phyloP scores from a whole-genome alignment of 2,113 vertebrate genomes.

The Osmerus mordax region DNA sequence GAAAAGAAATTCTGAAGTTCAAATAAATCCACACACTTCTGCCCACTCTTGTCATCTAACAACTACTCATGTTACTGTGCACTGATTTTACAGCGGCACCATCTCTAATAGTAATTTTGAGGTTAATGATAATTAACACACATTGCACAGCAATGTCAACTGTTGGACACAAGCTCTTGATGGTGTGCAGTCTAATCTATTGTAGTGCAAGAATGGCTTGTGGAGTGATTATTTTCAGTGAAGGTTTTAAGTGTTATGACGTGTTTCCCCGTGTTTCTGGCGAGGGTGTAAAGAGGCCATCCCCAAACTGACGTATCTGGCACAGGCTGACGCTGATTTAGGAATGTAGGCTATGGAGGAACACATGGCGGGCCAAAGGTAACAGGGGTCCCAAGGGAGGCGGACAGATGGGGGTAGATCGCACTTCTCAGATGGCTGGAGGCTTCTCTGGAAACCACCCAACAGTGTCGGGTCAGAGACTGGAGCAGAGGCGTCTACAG shows the following conservation, averaged over 20 bases:
- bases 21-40: slow-evolving; percentile 5
- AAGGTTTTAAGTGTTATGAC: slow-evolving; percentile 22
- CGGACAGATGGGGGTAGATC: slow-evolving; percentile 54
- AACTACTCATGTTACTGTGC: slow-evolving; percentile 30
- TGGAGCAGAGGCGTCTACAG: slow-evolving; percentile 27
- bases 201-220: not conserved
- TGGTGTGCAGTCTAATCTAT: slow-evolving; percentile 36
- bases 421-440: slow-evolving; percentile 40
- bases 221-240: slow-evolving; percentile 42
- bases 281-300: slow-evolving; percentile 10
- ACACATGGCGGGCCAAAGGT: slow-evolving; percentile 57
- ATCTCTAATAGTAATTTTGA: slow-evolving; percentile 35
- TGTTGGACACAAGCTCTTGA: slow-evolving; percentile 31
- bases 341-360: slow-evolving; percentile 61
- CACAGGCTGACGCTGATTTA: slow-evolving; percentile 38
- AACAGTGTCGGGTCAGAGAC: slow-evolving; percentile 48
- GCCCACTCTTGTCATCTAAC: slow-evolving; percentile 13
- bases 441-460: slow-evolving; percentile 40
- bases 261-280: slow-evolving; percentile 7
- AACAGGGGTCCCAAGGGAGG: slow-evolving; percentile 46
- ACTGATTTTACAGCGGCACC: slow-evolving; percentile 32
- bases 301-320: slow-evolving; percentile 46
- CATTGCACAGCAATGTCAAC: slow-evolving; percentile 48
- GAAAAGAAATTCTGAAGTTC: not conserved
- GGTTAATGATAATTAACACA: slow-evolving; percentile 48